Base-by-base conservation (phyloP, 2,797 vertebrate species). In the Tokudaia tokunoshimensis region DNA sequence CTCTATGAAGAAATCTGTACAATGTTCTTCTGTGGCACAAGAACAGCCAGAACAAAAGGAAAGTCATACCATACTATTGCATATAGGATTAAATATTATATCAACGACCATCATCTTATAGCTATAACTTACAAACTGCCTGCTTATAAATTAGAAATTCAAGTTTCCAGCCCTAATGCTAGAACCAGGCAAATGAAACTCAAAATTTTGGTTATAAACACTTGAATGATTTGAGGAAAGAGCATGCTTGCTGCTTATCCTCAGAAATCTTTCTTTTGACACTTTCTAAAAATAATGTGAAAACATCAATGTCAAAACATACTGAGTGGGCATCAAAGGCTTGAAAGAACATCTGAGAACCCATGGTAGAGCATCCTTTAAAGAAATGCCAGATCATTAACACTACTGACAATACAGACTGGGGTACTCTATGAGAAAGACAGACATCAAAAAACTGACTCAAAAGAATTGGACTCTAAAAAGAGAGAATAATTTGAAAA, bases 251-350 rank as follows among this genome's bases (percentile, higher is more conserved):
- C 44, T 88, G 59, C 29, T 79, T 94, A 82, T 89, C 17, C 0
- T 52, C 59, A 85, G 47, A 93, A 87, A 92, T 84, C 11, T 52
- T 85, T 96, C 10, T 52, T 7, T 44, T 92, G 91, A 92, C 17
- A 89, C 5, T 67, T 91, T 31, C 76, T 84, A 47, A 34, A 96
- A 94, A 89, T 22, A 94, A 75, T 11, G 67, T 89, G 88, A 78
- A 95, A 94, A 95, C 10, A 59, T 96, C 81, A 97, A 55, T 20
- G 29, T 76, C 94, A 92, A 96, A 96, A 92, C 37, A 85, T 34
- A 52, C 19, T 34, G 17, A 50, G 59, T 83, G 67, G 41, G 29
- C 74, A 94, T 19, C 44, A 88, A 78, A 84, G 81, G 37, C 59
- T 22, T 76, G 26, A n/a, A 87, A 86, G 19, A 87, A 92, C 87